These are phyloP conservation scores for Odontamblyopus lacepedii DNA, from an alignment of 2,797 vertebrate species.

Conservation along the genomic window DNA sequence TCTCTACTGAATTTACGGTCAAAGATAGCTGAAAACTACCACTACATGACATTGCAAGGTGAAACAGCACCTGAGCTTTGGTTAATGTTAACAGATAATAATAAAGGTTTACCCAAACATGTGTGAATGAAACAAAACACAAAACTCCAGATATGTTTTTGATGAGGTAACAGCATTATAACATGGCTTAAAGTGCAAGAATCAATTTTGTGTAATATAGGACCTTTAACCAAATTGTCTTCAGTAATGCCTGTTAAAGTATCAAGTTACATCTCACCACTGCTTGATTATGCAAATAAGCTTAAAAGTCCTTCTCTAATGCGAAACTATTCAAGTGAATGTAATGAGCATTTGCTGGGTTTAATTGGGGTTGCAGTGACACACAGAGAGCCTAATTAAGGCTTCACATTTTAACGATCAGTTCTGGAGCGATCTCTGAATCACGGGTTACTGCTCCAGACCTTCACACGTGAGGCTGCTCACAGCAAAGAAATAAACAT, in stretches of 20 bases:
- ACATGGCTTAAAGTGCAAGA: no score
- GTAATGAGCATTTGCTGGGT: conserved; percentile 38
- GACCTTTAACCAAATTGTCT: neutral
- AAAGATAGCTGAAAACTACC: no score
- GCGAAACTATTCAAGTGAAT: conserved; percentile 26
- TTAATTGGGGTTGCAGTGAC: conserved; percentile 59
- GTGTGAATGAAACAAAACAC: no score
- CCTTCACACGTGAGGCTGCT: conserved; percentile 42
- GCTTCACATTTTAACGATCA: conserved; percentile 64
- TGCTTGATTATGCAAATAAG: conserved; percentile 1
- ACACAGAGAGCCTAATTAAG: conserved; percentile 63
- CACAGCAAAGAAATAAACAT: conserved; percentile 39
- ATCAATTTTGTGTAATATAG: no score
- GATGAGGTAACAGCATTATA: no score
- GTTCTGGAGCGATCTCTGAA: conserved; percentile 61
- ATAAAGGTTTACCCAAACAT: no score
- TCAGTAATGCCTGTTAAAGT: neutral
- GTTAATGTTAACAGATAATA: no score
- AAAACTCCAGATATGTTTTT: no score
- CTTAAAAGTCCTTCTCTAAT: conserved; percentile 12
- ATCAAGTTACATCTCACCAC: neutral
- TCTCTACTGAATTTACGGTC: no score
- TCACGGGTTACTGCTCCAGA: conserved; percentile 58
- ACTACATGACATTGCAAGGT: no score
- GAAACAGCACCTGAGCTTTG: no score